Evolutionary conservation across 2,797 vertebrate species (phyloP).

Genomic region (Pantherophis vulpinus): DNA sequence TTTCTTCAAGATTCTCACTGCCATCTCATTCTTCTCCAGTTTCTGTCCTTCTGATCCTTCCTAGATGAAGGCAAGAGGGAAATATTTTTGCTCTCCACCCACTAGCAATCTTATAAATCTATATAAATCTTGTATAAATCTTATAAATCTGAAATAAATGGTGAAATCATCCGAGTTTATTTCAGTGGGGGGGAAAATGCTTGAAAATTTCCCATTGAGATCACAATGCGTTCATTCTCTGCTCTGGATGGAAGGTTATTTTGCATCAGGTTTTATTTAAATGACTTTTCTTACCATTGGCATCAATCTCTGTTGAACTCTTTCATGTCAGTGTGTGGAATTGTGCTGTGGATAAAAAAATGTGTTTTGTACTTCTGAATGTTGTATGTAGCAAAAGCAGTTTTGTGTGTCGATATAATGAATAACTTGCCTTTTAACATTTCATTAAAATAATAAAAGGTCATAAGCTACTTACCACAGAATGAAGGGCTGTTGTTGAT

Average conservation of each 20-base stretch:
- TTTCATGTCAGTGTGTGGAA: slow-evolving; percentile 69
- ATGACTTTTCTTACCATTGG: slow-evolving; percentile 56
- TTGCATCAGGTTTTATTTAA: neutral
- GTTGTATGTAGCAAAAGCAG: slow-evolving; percentile 74
- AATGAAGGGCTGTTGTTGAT: neutral
- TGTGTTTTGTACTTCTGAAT: slow-evolving; percentile 73
- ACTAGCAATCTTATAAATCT: neutral
- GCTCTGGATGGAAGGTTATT: neutral
- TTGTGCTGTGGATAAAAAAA: slow-evolving; percentile 70
- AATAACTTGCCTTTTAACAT: slow-evolving; percentile 74
- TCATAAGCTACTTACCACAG: slow-evolving; percentile 30
- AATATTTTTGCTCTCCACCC: neutral
- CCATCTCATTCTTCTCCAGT: neutral
- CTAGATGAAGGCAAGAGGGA: neutral
- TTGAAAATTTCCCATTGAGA: neutral
- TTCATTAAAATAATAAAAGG: slow-evolving; percentile 75
- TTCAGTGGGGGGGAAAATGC: neutral
- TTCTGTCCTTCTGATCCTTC: neutral
- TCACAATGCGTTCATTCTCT: neutral
- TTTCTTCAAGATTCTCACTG: neutral
- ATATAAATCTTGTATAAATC: no score
- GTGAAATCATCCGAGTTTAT: neutral
- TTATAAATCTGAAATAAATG: neutral
- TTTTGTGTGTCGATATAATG: slow-evolving; percentile 74
- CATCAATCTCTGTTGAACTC: slow-evolving; percentile 61